A percentile compares a stretch with the other conserved stretches of the same genome.
These are phyloP conservation scores for Gila robusta DNA, from an alignment of 2,797 vertebrate species.

Conservation along the genomic window DNA sequence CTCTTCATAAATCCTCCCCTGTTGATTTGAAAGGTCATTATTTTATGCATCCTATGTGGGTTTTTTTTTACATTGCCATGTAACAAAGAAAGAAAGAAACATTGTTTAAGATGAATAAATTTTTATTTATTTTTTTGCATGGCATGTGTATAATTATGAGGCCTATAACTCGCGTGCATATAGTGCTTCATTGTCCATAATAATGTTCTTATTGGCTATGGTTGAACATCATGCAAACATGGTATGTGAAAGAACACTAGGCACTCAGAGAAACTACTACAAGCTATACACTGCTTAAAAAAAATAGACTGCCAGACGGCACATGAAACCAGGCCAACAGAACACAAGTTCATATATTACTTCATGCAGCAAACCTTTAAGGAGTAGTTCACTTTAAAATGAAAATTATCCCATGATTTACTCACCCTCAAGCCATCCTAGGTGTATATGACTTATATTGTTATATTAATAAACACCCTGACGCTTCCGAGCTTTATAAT, in stretches of 20 bases:
- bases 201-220: not conserved
- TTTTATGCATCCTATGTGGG: conserved; percentile 15
- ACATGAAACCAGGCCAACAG: not conserved
- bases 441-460: no score
- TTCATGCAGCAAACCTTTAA: not conserved
- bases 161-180: conserved; percentile 26
- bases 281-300: not conserved
- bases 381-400: no score
- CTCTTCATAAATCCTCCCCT: conserved; percentile 21
- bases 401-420: no score
- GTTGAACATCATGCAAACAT: conserved; percentile 15
- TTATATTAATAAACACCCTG: no score
- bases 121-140: not conserved
- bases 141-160: not conserved
- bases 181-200: conserved; percentile 11
- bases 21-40: conserved; percentile 2
- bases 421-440: no score
- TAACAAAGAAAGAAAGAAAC: not conserved
- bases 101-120: not conserved
- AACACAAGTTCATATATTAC: not conserved
- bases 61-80: conserved; percentile 11
- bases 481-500: no score
- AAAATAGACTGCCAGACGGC: not conserved
- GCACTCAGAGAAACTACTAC: not conserved
- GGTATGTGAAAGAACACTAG: conserved; percentile 12